A percentile compares a stretch with the other conserved stretches of the same genome.
Evolutionary conservation across 30 jellyfish, hydroid and myxozoan species (phyloP).

Genomic region (Hydractinia echinata): DNA sequence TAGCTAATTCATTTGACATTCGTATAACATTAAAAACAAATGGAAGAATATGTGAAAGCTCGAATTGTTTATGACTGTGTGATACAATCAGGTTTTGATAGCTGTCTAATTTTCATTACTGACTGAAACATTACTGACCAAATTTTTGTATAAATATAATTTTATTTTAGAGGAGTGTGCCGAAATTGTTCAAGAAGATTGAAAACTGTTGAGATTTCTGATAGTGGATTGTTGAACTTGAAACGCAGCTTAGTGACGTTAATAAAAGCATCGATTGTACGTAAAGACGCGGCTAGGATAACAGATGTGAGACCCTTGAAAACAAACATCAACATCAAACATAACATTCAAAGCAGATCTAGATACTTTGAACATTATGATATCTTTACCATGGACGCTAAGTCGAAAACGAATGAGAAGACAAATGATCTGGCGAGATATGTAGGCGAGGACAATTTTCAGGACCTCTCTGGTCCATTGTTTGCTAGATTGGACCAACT

Average conservation of each 20-base stretch:
- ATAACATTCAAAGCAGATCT: not conserved
- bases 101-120: no score
- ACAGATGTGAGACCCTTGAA: not conserved
- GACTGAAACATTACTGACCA: no score
- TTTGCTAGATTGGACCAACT: not conserved
- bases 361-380: constrained; percentile 1
- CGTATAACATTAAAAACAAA: no score
- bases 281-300: not conserved
- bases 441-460: not conserved
- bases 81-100: no score
- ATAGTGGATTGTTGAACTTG: not conserved
- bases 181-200: not conserved
- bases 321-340: constrained; percentile 1
- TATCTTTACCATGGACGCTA: constrained; percentile 1
- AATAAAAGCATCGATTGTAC: constrained; percentile 4
- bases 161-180: not conserved
- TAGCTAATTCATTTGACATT: no score
- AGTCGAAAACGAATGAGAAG: not conserved
- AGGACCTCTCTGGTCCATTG: not conserved
- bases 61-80: no score
- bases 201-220: not conserved
- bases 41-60: no score
- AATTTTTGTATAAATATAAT: no score
- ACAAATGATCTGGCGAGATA: no score
- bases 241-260: constrained; percentile 3